Percentiles rank a stretch among this genome's conserved stretches.
Conservation (phyloP, 2,797 vertebrate species). For the Urophycis tenuis region DNA sequence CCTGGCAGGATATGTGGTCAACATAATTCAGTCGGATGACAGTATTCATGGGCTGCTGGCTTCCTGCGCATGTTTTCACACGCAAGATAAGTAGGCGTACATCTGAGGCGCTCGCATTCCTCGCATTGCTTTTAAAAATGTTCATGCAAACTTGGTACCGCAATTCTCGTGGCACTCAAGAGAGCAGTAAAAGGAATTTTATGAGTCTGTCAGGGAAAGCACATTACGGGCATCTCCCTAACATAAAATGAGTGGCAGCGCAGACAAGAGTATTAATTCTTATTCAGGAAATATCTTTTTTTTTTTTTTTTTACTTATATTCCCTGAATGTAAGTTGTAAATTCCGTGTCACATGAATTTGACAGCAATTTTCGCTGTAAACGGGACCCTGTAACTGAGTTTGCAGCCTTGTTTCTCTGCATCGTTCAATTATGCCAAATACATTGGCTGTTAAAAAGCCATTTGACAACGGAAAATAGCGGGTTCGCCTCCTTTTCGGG, state of each 20-base stretch:
- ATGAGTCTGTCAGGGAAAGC: constrained; percentile 71
- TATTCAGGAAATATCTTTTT: constrained; percentile 56
- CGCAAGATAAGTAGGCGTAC: constrained; percentile 65
- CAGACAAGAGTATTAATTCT: constrained; percentile 59
- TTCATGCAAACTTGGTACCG: constrained; percentile 68
- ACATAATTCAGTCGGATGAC: constrained; percentile 78
- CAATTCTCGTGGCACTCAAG: constrained; percentile 74
- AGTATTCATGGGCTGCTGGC: constrained; percentile 70
- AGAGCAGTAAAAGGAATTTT: constrained; percentile 73
- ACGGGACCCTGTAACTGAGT: constrained; percentile 47
- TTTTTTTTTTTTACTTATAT: too few relatives aligned
- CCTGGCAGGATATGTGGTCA: constrained; percentile 71
- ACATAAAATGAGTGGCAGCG: constrained; percentile 61
- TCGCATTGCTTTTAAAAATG: constrained; percentile 68
- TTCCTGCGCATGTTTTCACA: constrained; percentile 78
- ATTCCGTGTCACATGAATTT: constrained; percentile 32
- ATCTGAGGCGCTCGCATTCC: constrained; percentile 73
- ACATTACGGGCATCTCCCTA: constrained; percentile 62
- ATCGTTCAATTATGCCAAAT: constrained; percentile 53
- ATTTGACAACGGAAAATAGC: constrained; percentile 48
- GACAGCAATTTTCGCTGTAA: constrained; percentile 42
- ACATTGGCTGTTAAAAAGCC: constrained; percentile 48
- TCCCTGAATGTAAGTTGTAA: constrained; percentile 24
- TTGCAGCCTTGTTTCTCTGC: constrained; percentile 51
- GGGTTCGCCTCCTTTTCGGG: constrained; percentile 37